Base-by-base conservation (phyloP, 2,113 vertebrate genomes). In the Saccopteryx bilineata region DNA sequence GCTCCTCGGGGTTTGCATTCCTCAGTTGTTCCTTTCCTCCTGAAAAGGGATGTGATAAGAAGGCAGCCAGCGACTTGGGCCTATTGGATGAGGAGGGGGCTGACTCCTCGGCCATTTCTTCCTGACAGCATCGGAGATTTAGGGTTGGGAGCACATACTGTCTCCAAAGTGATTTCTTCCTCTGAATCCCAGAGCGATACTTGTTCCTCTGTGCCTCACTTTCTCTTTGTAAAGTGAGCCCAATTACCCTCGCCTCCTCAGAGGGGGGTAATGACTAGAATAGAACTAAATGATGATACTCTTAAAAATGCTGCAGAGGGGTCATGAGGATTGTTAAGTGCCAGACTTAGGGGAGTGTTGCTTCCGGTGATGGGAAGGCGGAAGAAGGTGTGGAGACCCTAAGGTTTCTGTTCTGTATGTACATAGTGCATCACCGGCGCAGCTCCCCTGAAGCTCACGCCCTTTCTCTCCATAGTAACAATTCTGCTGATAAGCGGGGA, bases 151-250 rank as follows among this genome's bases (percentile, higher is more conserved):
- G 1, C 1, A n/a, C 14, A 92, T 17, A 13, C 52, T 31, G 26
- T 48, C 14, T 84, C 2, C 12, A 52, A 33, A 52, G n/a, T 23
- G 82, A 19, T 52, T 81, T 76, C 14, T 86, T 28, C 90, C 81
- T 87, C 69, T 72, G 13, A 61, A 94, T 76, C 74, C 83, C 66
- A 71, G 39, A 84, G 14, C 58, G 46, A 33, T 46, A 81, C 10
- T 61, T 74, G 23, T 71, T 56, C 91, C 68, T 95, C 60, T 58
- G 23, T 12, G 46, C 46, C 56, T 97, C 50, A 52, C 31, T 60
- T 72, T 71, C 26, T 54, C 56, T 79, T 78, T 85, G 5, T 79
- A 78, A 96, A 94, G 93, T 78, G 61, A 76, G 72, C 52, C 83
- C 46, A 72, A 60, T 71, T 71, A 76, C 9, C 54, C 74, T 87